Conservation (phyloP, 1,140 invertebrate species). For the Zaprionus vittiger region DNA sequence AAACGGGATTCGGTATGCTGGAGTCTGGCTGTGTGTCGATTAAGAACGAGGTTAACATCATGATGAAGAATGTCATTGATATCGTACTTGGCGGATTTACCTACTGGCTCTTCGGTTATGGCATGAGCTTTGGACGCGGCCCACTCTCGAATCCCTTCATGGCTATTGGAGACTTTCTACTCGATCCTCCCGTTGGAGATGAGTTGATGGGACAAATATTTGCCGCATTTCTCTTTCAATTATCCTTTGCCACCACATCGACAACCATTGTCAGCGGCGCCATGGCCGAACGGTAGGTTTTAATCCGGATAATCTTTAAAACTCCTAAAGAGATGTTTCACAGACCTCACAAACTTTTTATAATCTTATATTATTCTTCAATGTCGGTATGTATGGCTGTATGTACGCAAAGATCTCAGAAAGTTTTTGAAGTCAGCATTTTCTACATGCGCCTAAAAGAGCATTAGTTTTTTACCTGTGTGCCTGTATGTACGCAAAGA, state of each 20-base stretch:
- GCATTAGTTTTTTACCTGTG: too few species aligned
- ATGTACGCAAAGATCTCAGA: too few species aligned
- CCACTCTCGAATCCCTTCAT: constrained; percentile 89
- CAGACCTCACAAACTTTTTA: too few species aligned
- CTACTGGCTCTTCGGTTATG: constrained; percentile 98
- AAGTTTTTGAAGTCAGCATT: too few species aligned
- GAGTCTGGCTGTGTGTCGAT: constrained; percentile 96
- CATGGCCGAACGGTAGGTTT: constrained; percentile 92
- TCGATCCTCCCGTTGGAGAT: constrained; percentile 89
- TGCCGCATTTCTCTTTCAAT: constrained; percentile 93
- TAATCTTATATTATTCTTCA: too few species aligned
- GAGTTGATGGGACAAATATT: constrained; percentile 91
- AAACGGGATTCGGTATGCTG: constrained; percentile 96
- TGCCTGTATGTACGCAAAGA: too few species aligned
- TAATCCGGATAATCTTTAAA: neutral
- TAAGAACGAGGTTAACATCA: constrained; percentile 98
- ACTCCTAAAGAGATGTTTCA: too few species aligned
- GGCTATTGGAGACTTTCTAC: constrained; percentile 89
- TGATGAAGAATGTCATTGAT: constrained; percentile 98
- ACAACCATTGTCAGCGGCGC: constrained; percentile 96
- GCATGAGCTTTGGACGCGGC: constrained; percentile 93
- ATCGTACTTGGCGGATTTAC: constrained; percentile 94
- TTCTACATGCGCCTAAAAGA: too few species aligned
- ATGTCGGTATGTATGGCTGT: too few species aligned
- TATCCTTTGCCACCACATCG: constrained; percentile 95